Percentiles rank a stretch among this genome's conserved stretches.
Evolutionary conservation across 2,113 vertebrate genomes (phyloP).

Genomic region (Gracilinanus agilis): DNA sequence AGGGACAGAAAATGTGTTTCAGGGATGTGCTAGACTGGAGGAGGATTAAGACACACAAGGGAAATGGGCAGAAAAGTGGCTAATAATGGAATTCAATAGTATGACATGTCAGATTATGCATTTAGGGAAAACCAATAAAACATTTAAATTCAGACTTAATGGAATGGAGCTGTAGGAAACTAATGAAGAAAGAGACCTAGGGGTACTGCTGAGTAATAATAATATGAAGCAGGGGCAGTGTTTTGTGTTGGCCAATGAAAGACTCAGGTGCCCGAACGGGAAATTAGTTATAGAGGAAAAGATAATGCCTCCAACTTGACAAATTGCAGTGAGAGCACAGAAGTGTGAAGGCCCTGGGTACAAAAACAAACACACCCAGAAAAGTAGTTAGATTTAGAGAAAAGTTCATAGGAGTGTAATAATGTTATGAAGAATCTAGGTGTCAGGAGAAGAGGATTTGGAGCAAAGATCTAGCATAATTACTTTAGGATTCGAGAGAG

Average conservation of each 20-base stretch:
- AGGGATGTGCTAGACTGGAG: neutral
- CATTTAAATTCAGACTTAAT: constrained; percentile 7
- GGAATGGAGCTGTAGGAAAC: constrained; percentile 7
- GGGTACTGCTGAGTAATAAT: constrained; percentile 2
- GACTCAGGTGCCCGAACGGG: neutral
- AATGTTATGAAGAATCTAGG: neutral
- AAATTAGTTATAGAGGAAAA: constrained; percentile 1
- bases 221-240: neutral
- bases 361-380: neutral
- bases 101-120: constrained; percentile 1
- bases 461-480: neutral
- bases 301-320: constrained; percentile 2
- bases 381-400: constrained; percentile 4
- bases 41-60: constrained; percentile 4
- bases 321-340: neutral
- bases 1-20: neutral
- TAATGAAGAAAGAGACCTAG: constrained; percentile 3
- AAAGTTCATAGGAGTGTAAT: neutral
- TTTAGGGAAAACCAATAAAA: constrained; percentile 9
- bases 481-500: neutral
- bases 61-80: constrained; percentile 3
- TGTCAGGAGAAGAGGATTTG: too few species aligned
- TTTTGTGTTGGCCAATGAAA: neutral
- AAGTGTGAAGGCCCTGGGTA: neutral
- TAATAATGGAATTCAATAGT: constrained; percentile 6